Evolutionary conservation across 2,888 invertebrate species (phyloP), one percentile per base, ranked within the genome.

Genomic region (Pasiphila rectangulata): DNA sequence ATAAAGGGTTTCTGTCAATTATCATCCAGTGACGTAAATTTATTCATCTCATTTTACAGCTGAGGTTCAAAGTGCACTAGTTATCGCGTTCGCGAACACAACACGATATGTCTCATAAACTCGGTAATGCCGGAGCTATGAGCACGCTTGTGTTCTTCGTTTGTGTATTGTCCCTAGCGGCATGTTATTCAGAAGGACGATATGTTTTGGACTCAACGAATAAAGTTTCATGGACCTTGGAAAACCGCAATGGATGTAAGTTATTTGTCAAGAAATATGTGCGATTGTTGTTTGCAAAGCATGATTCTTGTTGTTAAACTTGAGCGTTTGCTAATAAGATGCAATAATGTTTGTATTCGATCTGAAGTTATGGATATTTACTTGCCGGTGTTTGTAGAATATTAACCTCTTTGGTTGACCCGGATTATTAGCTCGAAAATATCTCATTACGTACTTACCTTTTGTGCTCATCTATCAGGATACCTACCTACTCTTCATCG

Each of bases 211-310:
- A 36, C 16, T 47, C 58, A 1, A 45, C 41, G 1, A 52, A 46
- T 30, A 47, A 46, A 25, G 49, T 56, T 4, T 29, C 37, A 23
- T 88, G 88, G 88, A 76, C 59, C 13, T 68, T 86, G 44, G 64
- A 68, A 43, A 89, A 82, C 58, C 61, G 59, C 16, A 86, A 86
- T 67, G 76, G 73, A 65, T 73, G 89, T 89, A 67, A 87, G 89
- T 84, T 49, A 23, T 9, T 23, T 10, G 29, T 37, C 24, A n/a
- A 37, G 2, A 19, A 10, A 6, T 10, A 15, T 15, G 6, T 35
- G 13, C 20, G 5, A 25, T 16, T 9, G 4, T 5, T 40, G 23
- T 24, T 41, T 34, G 9, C 5, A 12, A 12, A 9, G n/a, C n/a
- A n/a, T n/a, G n/a, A n/a, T n/a, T n/a, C n/a, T n/a, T n/a, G n/a